These are phyloP conservation scores for Garrulus glandarius DNA, from an alignment of 2,797 vertebrate genomes.

Conservation along the genomic window DNA sequence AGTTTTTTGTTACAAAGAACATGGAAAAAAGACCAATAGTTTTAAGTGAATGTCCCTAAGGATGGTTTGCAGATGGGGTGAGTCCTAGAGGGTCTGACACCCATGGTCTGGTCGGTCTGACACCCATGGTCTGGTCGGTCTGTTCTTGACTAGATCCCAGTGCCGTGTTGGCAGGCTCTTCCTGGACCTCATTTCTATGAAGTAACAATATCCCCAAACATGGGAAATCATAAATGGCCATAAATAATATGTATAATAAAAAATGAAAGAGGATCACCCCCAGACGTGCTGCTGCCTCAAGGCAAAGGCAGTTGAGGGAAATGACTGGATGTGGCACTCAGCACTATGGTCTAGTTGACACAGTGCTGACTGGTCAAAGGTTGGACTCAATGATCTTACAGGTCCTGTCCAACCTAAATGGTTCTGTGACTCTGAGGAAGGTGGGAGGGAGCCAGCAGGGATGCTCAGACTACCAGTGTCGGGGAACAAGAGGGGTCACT, in stretches of 20 bases:
- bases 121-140: fast-evolving
- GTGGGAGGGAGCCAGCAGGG: not conserved
- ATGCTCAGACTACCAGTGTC: fast-evolving
- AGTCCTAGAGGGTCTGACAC: not conserved
- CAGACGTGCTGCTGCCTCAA: fast-evolving
- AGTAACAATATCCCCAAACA: not conserved
- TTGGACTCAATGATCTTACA: not conserved
- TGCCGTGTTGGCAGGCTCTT: fast-evolving
- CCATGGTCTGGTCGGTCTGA: fast-evolving
- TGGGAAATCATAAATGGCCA: not conserved
- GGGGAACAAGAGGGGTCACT: not conserved
- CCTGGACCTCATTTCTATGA: not conserved
- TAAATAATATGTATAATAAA: not conserved
- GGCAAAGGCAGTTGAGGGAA: not conserved
- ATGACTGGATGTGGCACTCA: not conserved
- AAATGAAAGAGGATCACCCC: not conserved
- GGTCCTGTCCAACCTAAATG: not conserved
- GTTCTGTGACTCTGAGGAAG: not conserved
- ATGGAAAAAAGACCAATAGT: not conserved
- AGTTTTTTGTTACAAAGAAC: not conserved
- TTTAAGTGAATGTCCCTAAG: not conserved
- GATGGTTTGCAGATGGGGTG: not conserved
- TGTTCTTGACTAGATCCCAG: not conserved
- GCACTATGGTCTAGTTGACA: too few species aligned
- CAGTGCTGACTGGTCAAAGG: not conserved